phyloP scores from a whole-genome alignment of 2,797 vertebrate genomes.

The Vireo griseus region DNA sequence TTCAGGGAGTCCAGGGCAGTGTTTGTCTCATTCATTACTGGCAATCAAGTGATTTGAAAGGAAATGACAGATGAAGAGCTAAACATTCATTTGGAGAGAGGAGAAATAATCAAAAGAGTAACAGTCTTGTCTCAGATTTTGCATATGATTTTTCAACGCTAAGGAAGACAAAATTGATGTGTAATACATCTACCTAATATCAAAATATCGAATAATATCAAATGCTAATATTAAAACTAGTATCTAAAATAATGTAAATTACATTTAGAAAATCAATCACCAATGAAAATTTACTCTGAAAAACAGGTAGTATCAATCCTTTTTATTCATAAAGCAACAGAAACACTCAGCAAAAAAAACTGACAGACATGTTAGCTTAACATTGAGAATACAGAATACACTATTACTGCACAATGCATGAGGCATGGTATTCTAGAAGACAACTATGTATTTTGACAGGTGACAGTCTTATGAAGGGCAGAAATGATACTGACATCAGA shows the following conservation, averaged over 20 bases:
- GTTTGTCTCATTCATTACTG: slow-evolving; percentile 24
- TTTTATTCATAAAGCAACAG: neutral
- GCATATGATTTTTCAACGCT: neutral
- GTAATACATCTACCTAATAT: neutral
- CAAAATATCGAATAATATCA: neutral
- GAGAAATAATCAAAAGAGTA: neutral
- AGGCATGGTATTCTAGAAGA: neutral
- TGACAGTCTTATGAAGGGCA: neutral
- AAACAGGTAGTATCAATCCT: neutral
- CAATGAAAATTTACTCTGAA: neutral
- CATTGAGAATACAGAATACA: neutral
- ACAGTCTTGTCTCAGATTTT: neutral
- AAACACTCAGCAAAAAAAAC: neutral
- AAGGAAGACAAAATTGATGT: neutral
- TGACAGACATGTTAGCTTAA: neutral
- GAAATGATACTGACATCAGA: neutral
- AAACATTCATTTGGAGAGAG: slow-evolving; percentile 33
- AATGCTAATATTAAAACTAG: neutral
- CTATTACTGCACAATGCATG: neutral
- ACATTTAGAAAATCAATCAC: neutral
- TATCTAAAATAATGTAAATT: neutral
- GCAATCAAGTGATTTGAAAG: slow-evolving; percentile 48
- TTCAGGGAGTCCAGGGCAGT: slow-evolving; percentile 10
- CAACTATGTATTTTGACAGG: neutral
- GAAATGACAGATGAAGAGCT: slow-evolving; percentile 34